Evolutionary conservation across 2,797 vertebrate genomes (phyloP).

Genomic region (Uromys caudimaculatus): DNA sequence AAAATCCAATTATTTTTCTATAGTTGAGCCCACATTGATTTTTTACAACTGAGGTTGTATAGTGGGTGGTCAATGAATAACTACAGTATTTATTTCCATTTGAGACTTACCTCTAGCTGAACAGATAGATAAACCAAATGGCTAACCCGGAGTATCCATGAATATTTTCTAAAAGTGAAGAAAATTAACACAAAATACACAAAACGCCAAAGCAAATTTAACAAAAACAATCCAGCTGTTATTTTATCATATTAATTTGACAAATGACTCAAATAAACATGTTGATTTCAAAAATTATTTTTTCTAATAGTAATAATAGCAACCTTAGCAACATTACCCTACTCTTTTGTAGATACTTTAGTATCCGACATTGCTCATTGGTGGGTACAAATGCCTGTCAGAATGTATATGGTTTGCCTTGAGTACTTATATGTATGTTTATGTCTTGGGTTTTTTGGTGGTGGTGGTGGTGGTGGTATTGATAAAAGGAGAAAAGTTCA

Average conservation of each 20-base stretch:
- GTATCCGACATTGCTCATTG: background rate
- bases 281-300: background rate
- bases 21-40: constrained; percentile 52
- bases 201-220: background rate
- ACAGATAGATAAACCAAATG: constrained; percentile 5
- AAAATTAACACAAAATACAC: background rate
- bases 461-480: no score
- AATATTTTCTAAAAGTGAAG: constrained; percentile 34
- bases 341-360: background rate
- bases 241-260: background rate
- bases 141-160: background rate
- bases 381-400: background rate
- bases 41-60: constrained; percentile 61
- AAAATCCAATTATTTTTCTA: constrained; percentile 74
- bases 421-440: background rate
- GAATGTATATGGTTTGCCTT: accelerated
- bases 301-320: background rate
- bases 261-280: background rate
- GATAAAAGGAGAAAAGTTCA: background rate
- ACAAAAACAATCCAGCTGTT: background rate
- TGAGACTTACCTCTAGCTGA: background rate
- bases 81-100: constrained; percentile 53
- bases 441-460: background rate
- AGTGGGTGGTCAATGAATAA: constrained; percentile 58
- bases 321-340: background rate